Evolutionary conservation across 1,140 invertebrate genomes (phyloP), one percentile per base, ranked within the genome.

Genomic region (Ceratina australensis): DNA sequence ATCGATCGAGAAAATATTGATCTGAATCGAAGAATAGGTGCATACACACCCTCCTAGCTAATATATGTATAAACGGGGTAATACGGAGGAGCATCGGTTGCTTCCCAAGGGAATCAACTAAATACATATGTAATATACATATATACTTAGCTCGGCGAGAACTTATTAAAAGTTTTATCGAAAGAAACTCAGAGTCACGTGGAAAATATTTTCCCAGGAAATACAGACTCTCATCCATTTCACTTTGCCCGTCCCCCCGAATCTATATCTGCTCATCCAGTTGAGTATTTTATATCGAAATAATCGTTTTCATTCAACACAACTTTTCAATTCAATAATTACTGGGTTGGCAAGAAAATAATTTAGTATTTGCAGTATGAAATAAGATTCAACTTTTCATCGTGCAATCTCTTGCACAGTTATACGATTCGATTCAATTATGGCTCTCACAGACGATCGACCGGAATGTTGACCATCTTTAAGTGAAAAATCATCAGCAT

Each of bases 151-250:
- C 33, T n/a, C 26, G 7, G 3, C 18, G 42, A 22, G 47, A 72
- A 63, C 47, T 72, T 63, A 72, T 72, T 72, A 72, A 72, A 72
- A 72, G 57, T 72, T 72, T 63, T 28, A 63, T 72, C 59, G 71
- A 52, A n/a, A 8, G 18, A 15, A 3, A 12, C 7, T 10, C 12
- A 42, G 8, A 47, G 52, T 26, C 57, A 50, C 47, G 59, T 52
- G 59, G 71, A 72, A 63, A 72, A 72, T 16, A 52, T 72, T 72
- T 52, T 33, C 12, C 8, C 16, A 20, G 42, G n/a, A 22, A 60
- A 72, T 50, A 60, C 20, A 42, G 57, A 49, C 47, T 72, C 63
- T 52, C 71, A 20, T 33, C 47, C 57, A 28, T 72, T 72, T 22
- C 22, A 28, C 61, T 50, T 63, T 33, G 22, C 20, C 49, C 42